phyloP scores from a whole-genome alignment of 2,113 vertebrate genomes.

The Heloderma charlesbogerti region DNA sequence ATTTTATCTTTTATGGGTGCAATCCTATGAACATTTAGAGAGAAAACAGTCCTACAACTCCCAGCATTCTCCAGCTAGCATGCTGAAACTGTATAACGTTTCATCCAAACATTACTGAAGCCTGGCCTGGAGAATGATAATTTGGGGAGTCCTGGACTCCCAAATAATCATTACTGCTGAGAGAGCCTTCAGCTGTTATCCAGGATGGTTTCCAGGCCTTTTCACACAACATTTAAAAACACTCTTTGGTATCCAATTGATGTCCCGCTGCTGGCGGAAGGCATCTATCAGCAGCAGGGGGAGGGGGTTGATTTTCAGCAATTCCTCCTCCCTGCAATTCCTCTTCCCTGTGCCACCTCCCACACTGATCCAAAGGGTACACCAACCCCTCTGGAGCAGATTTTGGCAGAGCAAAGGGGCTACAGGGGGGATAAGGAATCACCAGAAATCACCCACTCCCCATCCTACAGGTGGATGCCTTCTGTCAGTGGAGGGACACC shows the following conservation, averaged over 20 bases:
- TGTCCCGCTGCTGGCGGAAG: too few species aligned
- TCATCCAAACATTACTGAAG: not conserved
- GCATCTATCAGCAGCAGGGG: not conserved
- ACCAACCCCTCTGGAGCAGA: not conserved
- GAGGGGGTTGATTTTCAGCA: not conserved
- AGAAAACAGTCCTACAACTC: too few species aligned
- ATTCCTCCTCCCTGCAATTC: not conserved
- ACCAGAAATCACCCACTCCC: not conserved
- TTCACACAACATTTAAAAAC: not conserved
- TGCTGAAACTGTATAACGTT: not conserved
- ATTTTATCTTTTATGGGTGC: not conserved
- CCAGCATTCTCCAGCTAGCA: too few species aligned
- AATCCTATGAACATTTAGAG: too few species aligned
- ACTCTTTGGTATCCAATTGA: not conserved
- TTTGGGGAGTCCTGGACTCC: not conserved
- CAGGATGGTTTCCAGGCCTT: not conserved
- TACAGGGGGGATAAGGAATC: not conserved
- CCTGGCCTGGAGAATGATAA: not conserved
- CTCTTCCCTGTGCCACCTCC: too few species aligned
- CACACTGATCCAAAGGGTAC: not conserved
- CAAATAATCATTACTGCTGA: not conserved
- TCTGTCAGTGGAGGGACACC: not conserved
- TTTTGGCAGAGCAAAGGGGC: not conserved
- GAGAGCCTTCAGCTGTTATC: not conserved
- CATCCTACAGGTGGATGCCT: not conserved